phyloP scores from a whole-genome alignment of 2,888 invertebrate species.

The Sisyra nigra region DNA sequence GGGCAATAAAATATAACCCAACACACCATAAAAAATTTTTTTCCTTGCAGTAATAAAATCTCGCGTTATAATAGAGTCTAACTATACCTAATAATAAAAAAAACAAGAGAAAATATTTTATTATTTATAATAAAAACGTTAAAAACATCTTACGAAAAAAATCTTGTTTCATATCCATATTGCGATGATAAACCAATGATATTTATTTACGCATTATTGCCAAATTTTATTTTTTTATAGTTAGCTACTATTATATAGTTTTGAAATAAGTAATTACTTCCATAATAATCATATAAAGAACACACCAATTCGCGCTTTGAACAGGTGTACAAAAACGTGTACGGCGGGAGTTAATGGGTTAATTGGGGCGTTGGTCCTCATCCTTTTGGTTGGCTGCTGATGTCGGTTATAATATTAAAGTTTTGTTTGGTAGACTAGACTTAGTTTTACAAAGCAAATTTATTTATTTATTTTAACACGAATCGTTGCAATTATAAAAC shows the following conservation, averaged over 20 bases:
- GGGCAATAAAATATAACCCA: background rate
- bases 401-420: too few relatives aligned
- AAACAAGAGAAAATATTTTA: background rate
- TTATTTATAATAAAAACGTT: background rate
- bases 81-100: background rate
- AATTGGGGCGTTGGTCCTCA: too few relatives aligned
- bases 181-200: background rate
- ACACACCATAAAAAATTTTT: background rate
- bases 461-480: too few relatives aligned
- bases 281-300: background rate
- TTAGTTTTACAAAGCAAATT: too few relatives aligned
- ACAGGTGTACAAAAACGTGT: background rate
- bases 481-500: too few relatives aligned
- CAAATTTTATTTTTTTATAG: background rate
- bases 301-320: background rate
- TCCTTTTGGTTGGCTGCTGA: too few relatives aligned
- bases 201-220: background rate
- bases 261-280: background rate
- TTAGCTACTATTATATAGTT: background rate
- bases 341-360: slow-evolving; percentile 14
- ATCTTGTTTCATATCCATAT: background rate
- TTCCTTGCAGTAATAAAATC: background rate
- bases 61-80: background rate
- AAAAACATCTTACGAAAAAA: background rate
- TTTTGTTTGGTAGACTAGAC: too few relatives aligned